Conservation (phyloP, 2,888 invertebrate genomes). For the Lepidochitona cinerea region DNA sequence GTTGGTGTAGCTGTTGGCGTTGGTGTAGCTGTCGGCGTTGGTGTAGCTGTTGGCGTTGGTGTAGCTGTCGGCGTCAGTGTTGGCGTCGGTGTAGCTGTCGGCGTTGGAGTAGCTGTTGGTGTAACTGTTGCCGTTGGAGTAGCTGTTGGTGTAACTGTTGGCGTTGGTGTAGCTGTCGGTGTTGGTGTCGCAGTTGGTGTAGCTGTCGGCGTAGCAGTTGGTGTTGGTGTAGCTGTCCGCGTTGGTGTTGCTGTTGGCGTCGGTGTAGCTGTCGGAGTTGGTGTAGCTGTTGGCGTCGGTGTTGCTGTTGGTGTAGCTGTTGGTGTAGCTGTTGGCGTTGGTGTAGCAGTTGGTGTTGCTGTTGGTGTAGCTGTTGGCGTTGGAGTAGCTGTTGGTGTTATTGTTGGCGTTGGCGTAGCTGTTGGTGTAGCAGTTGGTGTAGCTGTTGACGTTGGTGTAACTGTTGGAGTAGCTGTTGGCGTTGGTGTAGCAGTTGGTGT, state of each 20-base stretch:
- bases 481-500: neutral
- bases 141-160: neutral
- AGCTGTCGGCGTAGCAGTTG: neutral
- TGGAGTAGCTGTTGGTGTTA: neutral
- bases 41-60: neutral
- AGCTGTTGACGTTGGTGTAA: neutral
- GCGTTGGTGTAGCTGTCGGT: neutral
- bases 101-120: neutral
- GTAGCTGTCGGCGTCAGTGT: neutral
- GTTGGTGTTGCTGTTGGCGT: neutral
- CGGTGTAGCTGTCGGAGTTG: neutral
- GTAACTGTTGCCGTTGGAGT: neutral
- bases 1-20: too few relatives aligned
- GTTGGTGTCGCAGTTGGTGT: neutral
- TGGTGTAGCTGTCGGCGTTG: neutral
- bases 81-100: neutral
- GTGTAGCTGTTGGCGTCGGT: neutral
- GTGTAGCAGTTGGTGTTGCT: neutral
- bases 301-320: neutral
- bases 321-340: neutral
- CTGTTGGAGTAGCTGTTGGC: neutral
- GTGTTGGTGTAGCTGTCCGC: neutral
- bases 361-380: neutral
- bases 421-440: neutral
- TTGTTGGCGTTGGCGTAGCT: neutral